A percentile compares a stretch with the other conserved stretches of the same genome.
Conservation (phyloP, 1,140 invertebrate genomes). For the Meteorus sp. region DNA sequence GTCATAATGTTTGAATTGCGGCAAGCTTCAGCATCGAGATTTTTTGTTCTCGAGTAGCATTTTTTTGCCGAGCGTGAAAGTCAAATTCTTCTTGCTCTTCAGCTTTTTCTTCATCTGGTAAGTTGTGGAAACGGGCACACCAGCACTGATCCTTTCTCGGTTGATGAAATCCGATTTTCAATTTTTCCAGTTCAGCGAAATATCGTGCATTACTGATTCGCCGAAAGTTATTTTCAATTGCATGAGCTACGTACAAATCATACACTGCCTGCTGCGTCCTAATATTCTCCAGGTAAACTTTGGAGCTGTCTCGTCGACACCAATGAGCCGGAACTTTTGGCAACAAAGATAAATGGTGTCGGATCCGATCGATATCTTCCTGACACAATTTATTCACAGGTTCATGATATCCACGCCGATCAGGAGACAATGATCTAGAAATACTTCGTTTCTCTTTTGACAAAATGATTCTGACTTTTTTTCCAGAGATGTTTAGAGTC, state of each 20-base stretch:
- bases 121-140: slow-evolving; percentile 11
- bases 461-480: slow-evolving; percentile 17
- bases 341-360: slow-evolving; percentile 12
- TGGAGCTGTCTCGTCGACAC: slow-evolving; percentile 14
- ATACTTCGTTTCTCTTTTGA: slow-evolving; percentile 13
- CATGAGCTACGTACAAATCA: slow-evolving; percentile 11
- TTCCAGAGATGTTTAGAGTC: slow-evolving; percentile 10
- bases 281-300: slow-evolving; percentile 16
- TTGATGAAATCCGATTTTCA: slow-evolving; percentile 18
- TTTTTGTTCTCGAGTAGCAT: slow-evolving; percentile 15
- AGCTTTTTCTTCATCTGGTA: slow-evolving; percentile 12
- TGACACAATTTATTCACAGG: slow-evolving; percentile 1
- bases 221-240: slow-evolving; percentile 8
- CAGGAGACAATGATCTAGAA: slow-evolving; percentile 20
- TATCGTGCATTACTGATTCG: neutral
- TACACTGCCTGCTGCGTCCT: slow-evolving; percentile 1
- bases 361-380: slow-evolving; percentile 6
- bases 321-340: slow-evolving; percentile 20
- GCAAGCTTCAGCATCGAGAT: slow-evolving; percentile 4
- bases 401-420: slow-evolving; percentile 16
- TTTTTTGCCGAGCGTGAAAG: slow-evolving; percentile 11
- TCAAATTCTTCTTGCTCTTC: slow-evolving; percentile 17
- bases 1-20: slow-evolving; percentile 7
- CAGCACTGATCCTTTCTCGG: slow-evolving; percentile 18
- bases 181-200: neutral